A percentile compares a stretch with the other conserved stretches of the same genome.
Evolutionary conservation across 2,113 vertebrate genomes (phyloP).

Genomic region (Crocuta crocuta): DNA sequence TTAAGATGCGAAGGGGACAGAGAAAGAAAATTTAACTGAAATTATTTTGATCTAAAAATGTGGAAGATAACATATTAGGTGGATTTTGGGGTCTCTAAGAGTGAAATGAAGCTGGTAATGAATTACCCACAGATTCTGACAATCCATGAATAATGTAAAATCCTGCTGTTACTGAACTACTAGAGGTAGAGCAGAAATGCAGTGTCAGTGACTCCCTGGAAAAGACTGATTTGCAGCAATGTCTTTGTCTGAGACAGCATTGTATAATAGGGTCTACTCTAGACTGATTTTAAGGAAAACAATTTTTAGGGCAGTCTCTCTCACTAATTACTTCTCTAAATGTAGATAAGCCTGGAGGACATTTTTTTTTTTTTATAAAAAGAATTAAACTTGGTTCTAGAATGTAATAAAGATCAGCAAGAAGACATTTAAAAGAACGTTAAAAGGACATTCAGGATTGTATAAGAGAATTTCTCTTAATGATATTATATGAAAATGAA

Average conservation of each 20-base stretch:
- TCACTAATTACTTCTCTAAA: conserved; percentile 57
- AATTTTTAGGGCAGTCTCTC: not conserved
- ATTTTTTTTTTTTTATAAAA: not conserved
- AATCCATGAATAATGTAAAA: not conserved
- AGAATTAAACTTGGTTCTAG: not conserved
- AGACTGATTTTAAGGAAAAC: not conserved
- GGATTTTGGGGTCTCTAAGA: conserved; percentile 44
- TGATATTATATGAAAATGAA: not conserved
- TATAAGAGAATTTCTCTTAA: not conserved
- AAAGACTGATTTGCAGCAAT: not conserved
- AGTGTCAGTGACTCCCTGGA: not conserved
- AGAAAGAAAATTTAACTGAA: conserved; percentile 41
- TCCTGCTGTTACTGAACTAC: not conserved
- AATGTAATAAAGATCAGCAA: not conserved
- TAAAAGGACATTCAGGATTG: not conserved
- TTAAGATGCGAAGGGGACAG: not conserved
- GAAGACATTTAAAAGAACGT: not conserved
- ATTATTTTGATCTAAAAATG: conserved; percentile 30
- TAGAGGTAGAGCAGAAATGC: conserved; percentile 5
- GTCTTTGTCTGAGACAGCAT: not conserved
- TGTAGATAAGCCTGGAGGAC: conserved; percentile 19
- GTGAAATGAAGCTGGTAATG: not conserved
- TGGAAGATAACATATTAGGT: not conserved
- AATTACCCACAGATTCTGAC: conserved; percentile 58
- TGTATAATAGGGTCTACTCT: not conserved